Evolutionary conservation across 2,113 vertebrate genomes (phyloP).

Genomic region (Plotosus lineatus): DNA sequence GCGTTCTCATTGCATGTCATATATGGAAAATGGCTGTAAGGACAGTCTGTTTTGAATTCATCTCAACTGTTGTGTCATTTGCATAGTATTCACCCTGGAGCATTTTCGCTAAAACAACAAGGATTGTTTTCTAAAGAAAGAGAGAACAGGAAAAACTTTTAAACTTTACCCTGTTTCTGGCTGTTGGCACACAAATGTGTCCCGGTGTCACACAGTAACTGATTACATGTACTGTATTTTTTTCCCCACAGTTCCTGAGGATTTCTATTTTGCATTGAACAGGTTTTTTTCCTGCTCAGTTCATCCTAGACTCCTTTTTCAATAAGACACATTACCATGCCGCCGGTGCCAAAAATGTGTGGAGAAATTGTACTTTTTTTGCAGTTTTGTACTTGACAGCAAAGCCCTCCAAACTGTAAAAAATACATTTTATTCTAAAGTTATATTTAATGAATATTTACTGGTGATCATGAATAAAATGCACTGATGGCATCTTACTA

Average conservation of each 20-base stretch:
- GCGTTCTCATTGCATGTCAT: not conserved
- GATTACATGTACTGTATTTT: not conserved
- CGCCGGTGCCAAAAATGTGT: not conserved
- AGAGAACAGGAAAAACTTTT: not conserved
- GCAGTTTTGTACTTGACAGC: not conserved
- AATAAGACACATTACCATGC: not conserved
- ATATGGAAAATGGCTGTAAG: not conserved
- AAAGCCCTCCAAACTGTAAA: not conserved
- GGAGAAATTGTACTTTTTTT: not conserved
- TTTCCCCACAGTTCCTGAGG: slow-evolving; percentile 14
- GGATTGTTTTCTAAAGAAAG: not conserved
- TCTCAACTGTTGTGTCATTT: not conserved
- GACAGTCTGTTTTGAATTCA: not conserved
- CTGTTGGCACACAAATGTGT: not conserved
- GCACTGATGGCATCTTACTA: not conserved
- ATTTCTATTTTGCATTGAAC: not conserved
- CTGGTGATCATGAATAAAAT: not conserved
- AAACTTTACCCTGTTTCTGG: not conserved
- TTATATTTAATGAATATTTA: not conserved
- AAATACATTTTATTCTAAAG: not conserved
- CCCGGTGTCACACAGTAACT: not conserved
- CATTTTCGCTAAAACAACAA: not conserved
- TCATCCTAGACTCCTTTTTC: not conserved
- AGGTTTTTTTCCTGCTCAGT: not conserved
- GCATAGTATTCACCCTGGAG: not conserved